A percentile compares a stretch with the other conserved stretches of the same genome.
phyloP scores from a whole-genome alignment of 37 sponge, comb jelly and placozoan genomes.

The Eunapius fragilis region DNA sequence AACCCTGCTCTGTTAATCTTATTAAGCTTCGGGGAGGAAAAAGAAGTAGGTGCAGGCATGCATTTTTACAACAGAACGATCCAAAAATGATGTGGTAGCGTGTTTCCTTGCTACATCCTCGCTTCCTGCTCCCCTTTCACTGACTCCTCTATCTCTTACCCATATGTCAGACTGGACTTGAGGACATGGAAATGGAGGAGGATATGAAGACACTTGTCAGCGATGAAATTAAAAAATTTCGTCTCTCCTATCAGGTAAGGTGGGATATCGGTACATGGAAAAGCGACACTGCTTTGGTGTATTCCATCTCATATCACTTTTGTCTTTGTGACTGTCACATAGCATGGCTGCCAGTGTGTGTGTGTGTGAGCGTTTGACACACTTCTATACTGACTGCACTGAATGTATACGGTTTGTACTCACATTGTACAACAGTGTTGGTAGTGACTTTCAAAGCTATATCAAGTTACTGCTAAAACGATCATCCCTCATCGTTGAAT shows the following conservation, averaged over 20 bases:
- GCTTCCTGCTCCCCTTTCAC: too few relatives aligned
- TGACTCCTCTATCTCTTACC: background rate
- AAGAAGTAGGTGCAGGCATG: too few relatives aligned
- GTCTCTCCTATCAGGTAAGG: constrained; percentile 73
- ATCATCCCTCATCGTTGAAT: background rate
- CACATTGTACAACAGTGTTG: constrained; percentile 11
- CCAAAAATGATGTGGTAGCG: too few relatives aligned
- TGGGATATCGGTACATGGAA: background rate
- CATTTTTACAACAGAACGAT: too few relatives aligned
- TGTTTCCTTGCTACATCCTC: too few relatives aligned
- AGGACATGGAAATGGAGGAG: constrained; percentile 87
- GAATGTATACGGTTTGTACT: constrained; percentile 15
- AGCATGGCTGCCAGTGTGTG: background rate
- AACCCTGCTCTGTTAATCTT: too few relatives aligned
- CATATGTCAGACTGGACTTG: constrained; percentile 57
- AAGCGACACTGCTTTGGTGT: background rate
- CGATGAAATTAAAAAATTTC: constrained; percentile 87
- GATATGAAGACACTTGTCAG: constrained; percentile 81
- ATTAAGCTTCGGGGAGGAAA: too few relatives aligned
- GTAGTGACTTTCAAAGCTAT: constrained; percentile 2
- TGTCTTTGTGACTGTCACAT: constrained; percentile 4
- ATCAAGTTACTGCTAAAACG: background rate
- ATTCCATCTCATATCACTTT: background rate
- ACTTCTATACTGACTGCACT: background rate
- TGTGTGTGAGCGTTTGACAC: background rate